Conservation (phyloP, 2,888 invertebrate genomes). For the Apoderus coryli region DNA sequence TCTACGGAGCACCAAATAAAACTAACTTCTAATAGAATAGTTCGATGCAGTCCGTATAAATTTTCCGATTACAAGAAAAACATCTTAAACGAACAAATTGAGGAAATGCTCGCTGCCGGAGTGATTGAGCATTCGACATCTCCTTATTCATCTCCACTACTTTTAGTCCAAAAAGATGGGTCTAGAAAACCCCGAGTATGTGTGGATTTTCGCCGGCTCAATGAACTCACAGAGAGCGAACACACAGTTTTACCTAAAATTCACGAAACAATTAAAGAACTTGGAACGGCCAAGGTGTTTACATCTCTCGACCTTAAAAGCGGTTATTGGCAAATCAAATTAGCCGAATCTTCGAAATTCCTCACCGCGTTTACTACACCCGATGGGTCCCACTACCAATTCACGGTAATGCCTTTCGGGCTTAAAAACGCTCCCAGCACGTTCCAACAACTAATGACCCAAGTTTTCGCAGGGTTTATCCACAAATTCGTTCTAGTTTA, state of each 20-base stretch:
- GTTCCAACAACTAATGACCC: conserved; percentile 11
- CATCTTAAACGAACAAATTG: conserved; percentile 6
- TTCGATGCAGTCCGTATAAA: conserved; percentile 5
- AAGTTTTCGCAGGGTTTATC: conserved; percentile 9
- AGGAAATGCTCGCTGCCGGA: conserved; percentile 9
- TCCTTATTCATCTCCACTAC: conserved; percentile 3
- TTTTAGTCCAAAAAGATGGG: conserved; percentile 4
- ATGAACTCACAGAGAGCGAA: conserved; percentile 7
- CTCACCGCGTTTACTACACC: conserved; percentile 12
- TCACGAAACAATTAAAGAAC: conserved; percentile 10
- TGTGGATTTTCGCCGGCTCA: conserved; percentile 9
- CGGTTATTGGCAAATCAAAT: conserved; percentile 15
- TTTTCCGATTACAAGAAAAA: conserved; percentile 3
- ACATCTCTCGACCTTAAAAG: conserved; percentile 10
- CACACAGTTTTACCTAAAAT: conserved; percentile 8
- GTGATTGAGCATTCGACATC: conserved; percentile 10
- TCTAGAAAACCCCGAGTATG: conserved; percentile 7
- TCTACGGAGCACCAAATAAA: conserved; percentile 5
- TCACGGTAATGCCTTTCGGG: conserved; percentile 12
- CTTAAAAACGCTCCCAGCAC: conserved; percentile 12
- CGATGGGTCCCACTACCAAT: conserved; percentile 10
- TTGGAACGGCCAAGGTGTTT: conserved; percentile 10
- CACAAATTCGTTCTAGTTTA: conserved; percentile 18
- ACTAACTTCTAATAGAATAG: background rate
- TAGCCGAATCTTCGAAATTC: conserved; percentile 6